Conservation (phyloP, 2,888 invertebrate species). For the Sylvicola fuscatus region DNA sequence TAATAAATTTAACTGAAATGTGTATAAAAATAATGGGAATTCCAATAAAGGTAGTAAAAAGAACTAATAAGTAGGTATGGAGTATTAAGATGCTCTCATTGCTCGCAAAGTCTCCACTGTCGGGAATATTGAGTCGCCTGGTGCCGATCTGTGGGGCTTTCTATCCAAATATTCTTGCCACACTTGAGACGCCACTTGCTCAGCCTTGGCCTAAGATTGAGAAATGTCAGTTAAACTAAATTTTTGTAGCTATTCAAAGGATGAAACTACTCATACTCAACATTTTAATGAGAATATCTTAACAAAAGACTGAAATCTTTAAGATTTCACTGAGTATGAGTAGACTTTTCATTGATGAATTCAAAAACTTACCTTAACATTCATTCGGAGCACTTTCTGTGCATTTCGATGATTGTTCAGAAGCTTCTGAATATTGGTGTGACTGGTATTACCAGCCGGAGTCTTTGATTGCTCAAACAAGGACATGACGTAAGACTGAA, state of each 20-base stretch:
- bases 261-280: too few species aligned
- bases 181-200: slow-evolving; percentile 19
- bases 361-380: slow-evolving; percentile 11
- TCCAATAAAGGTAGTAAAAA: too few species aligned
- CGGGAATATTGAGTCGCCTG: slow-evolving; percentile 20
- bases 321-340: too few species aligned
- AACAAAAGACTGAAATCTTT: slow-evolving; percentile 12
- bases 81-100: too few species aligned
- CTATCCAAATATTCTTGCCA: slow-evolving; percentile 22
- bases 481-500: slow-evolving; percentile 20
- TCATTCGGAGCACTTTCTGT: slow-evolving; percentile 15
- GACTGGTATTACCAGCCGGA: slow-evolving; percentile 10
- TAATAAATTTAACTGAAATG: too few species aligned
- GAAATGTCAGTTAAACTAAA: too few species aligned
- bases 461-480: slow-evolving; percentile 15
- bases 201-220: slow-evolving; percentile 19
- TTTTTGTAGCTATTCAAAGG: too few species aligned
- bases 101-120: slow-evolving; percentile 17
- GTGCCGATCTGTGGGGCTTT: slow-evolving; percentile 21
- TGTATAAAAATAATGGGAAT: too few species aligned
- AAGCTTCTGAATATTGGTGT: slow-evolving; percentile 11
- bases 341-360: slow-evolving; percentile 3
- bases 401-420: slow-evolving; percentile 12
- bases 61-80: too few species aligned
- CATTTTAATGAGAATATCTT: slow-evolving; percentile 4